Percentiles rank a stretch among this genome's conserved stretches.
Evolutionary conservation across 2,797 vertebrate genomes (phyloP).

Genomic region (Petrocephalus sullivani): DNA sequence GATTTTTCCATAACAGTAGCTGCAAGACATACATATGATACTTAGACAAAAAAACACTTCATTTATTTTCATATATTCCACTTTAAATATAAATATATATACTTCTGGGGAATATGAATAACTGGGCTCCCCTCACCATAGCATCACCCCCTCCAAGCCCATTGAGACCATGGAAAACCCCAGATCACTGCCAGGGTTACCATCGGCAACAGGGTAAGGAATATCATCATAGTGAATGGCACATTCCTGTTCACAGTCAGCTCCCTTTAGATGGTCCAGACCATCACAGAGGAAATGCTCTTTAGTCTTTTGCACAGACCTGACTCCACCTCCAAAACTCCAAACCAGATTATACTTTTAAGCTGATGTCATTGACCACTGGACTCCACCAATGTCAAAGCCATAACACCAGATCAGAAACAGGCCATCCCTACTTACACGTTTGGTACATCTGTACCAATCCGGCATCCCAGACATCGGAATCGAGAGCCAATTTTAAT

Average conservation of each 20-base stretch:
- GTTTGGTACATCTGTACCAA: not conserved
- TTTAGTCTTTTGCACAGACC: not conserved
- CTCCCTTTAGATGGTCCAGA: not conserved
- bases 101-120: slow-evolving; percentile 13
- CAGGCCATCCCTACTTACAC: not conserved
- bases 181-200: not conserved
- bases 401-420: not conserved
- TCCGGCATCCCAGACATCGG: not conserved
- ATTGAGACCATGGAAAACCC: not conserved
- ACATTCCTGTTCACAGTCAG: not conserved
- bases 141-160: not conserved
- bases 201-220: not conserved
- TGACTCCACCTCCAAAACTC: not conserved
- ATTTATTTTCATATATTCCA: slow-evolving; percentile 1
- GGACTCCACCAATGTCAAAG: not conserved
- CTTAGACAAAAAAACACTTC: slow-evolving; percentile 15
- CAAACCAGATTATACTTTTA: not conserved
- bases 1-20: slow-evolving; percentile 12
- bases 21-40: slow-evolving; percentile 19
- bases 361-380: not conserved
- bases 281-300: not conserved
- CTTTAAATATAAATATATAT: slow-evolving; percentile 8
- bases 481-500: not conserved
- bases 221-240: not conserved
- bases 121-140: not conserved